These are phyloP conservation scores for Saguinus midas DNA, from an alignment of 2,113 vertebrate genomes.

Conservation along the genomic window DNA sequence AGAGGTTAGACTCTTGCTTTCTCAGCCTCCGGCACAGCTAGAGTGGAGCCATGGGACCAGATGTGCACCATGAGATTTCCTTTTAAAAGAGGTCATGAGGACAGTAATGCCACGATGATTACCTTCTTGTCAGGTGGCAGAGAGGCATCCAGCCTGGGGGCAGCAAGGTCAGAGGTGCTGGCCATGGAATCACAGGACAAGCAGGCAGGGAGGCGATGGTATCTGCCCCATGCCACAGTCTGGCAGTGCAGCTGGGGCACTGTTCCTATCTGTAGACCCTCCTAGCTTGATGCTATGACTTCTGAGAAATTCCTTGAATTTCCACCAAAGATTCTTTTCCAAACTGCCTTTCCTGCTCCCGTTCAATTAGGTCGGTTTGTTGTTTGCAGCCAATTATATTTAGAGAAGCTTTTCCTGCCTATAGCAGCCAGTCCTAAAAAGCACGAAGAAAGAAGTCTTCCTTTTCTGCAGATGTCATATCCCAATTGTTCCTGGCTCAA, in stretches of 20 bases:
- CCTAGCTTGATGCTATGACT: background rate
- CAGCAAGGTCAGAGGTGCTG: background rate
- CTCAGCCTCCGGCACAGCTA: background rate
- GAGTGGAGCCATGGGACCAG: background rate
- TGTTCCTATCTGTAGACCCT: background rate
- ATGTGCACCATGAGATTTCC: background rate
- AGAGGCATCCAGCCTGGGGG: background rate
- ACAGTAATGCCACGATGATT: background rate
- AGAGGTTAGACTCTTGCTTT: background rate
- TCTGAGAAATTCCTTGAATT: background rate
- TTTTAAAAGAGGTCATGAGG: background rate
- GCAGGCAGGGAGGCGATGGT: background rate
- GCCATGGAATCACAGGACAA: background rate
- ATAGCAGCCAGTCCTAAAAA: background rate
- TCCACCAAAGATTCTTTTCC: background rate
- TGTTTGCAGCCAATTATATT: background rate
- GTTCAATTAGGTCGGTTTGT: background rate
- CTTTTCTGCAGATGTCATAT: slow-evolving; percentile 43
- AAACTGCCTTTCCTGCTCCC: background rate
- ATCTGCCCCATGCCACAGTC: background rate
- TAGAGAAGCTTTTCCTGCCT: background rate
- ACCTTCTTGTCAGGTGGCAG: background rate
- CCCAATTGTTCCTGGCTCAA: slow-evolving; percentile 42
- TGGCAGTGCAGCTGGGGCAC: too few species aligned
- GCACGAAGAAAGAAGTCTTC: slow-evolving; percentile 25